phyloP scores from a whole-genome alignment of 1,140 invertebrate genomes.

The Alviniconcha marisindica region DNA sequence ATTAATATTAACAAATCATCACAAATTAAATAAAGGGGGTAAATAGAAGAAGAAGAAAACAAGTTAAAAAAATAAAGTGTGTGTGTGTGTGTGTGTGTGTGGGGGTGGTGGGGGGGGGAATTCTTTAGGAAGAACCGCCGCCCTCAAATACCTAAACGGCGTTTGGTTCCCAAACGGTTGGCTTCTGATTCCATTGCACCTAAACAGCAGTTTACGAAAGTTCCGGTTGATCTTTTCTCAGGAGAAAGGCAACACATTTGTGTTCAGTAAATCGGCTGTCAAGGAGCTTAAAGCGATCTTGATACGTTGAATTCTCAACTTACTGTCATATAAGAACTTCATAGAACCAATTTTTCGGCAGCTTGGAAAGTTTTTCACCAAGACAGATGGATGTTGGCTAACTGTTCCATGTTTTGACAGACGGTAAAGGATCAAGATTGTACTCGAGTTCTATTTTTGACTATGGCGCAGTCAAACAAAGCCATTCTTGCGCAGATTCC shows the following conservation, averaged over 20 bases:
- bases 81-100: too few relatives aligned
- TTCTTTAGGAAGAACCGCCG: too few relatives aligned
- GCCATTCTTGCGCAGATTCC: neutral
- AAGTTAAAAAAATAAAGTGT: too few relatives aligned
- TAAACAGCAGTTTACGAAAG: neutral
- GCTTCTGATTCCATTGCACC: neutral
- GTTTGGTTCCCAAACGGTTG: neutral
- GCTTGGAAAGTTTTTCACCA: neutral
- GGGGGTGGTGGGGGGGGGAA: too few relatives aligned
- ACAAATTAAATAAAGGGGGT: too few relatives aligned
- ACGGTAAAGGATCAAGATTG: conserved; percentile 16
- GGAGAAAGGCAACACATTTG: neutral
- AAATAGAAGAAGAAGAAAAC: too few relatives aligned
- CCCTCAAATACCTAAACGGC: conserved; percentile 1
- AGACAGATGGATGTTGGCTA: neutral
- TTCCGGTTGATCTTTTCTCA: conserved; percentile 4
- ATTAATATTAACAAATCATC: too few relatives aligned
- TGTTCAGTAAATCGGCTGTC: neutral
- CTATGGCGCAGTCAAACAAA: conserved; percentile 23
- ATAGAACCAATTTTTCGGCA: too few relatives aligned
- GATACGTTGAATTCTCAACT: too few relatives aligned
- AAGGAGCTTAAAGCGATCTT: too few relatives aligned
- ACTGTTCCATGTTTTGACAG: neutral
- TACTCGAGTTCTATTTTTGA: neutral
- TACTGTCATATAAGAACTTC: too few relatives aligned